Conservation (phyloP, 2,888 invertebrate species). For the Steinernema scapterisci region DNA sequence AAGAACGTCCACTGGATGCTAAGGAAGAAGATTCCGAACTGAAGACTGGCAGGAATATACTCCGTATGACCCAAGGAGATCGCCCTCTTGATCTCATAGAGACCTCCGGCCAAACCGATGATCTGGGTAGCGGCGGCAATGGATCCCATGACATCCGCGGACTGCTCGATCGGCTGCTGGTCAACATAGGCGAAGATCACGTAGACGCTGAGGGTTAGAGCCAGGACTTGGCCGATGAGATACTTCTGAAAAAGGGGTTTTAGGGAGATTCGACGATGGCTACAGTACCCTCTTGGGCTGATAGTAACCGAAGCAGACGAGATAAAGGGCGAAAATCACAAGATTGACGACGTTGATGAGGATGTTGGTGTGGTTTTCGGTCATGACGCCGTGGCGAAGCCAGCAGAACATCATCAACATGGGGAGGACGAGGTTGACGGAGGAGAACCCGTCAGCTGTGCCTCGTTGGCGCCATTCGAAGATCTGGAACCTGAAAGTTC, state of each 20-base stretch:
- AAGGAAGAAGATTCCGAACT: conserved; percentile 59
- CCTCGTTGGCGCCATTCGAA: conserved; percentile 59
- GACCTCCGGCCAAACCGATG: conserved; percentile 54
- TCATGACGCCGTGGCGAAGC: conserved; percentile 61
- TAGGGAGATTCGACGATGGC: background rate
- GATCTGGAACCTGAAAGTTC: conserved; percentile 39
- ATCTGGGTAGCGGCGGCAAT: conserved; percentile 64
- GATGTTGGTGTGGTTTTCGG: conserved; percentile 56
- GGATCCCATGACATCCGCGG: conserved; percentile 57
- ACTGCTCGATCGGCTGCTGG: conserved; percentile 38
- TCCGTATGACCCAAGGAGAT: conserved; percentile 59
- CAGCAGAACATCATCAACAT: conserved; percentile 62
- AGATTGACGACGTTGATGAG: conserved; percentile 58
- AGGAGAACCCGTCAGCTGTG: conserved; percentile 65
- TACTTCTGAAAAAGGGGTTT: conserved; percentile 51
- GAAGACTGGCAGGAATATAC: conserved; percentile 62
- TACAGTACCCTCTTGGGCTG: conserved; percentile 58
- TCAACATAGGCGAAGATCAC: conserved; percentile 59
- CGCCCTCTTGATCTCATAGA: conserved; percentile 58
- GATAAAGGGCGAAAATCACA: conserved; percentile 53
- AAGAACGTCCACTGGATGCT: conserved; percentile 62
- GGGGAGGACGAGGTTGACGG: conserved; percentile 62
- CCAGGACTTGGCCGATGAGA: conserved; percentile 55
- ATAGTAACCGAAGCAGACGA: conserved; percentile 60
- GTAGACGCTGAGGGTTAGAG: conserved; percentile 43